Evolutionary conservation across 2,888 invertebrate genomes (phyloP).

Genomic region (Arrhopalites spinosus): DNA sequence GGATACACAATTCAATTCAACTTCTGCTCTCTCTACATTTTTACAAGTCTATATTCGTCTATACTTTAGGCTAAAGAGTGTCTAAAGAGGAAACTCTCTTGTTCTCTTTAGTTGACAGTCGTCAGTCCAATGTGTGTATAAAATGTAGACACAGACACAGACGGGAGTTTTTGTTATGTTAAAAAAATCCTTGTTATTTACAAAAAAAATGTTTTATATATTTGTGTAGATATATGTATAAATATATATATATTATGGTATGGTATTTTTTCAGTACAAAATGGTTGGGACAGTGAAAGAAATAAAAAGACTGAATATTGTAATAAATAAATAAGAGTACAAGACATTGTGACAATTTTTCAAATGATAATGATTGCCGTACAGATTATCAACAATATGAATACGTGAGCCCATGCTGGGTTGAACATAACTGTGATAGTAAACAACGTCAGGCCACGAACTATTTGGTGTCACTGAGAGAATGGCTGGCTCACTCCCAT

Average conservation of each 20-base stretch:
- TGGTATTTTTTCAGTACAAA: no score
- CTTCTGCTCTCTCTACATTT: neutral
- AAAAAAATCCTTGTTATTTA: no score
- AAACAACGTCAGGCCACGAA: slow-evolving; percentile 88
- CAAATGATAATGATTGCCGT: slow-evolving; percentile 18
- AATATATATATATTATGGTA: no score
- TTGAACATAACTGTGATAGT: slow-evolving; percentile 91
- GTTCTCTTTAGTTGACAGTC: no score
- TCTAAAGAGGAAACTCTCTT: no score
- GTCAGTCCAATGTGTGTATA: no score
- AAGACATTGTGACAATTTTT: neutral
- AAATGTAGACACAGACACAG: no score
- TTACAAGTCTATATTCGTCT: neutral
- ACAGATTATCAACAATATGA: slow-evolving; percentile 73
- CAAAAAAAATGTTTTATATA: no score
- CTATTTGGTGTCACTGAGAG: slow-evolving; percentile 83
- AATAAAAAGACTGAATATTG: slow-evolving; percentile 3
- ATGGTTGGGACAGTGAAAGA: slow-evolving; percentile 2
- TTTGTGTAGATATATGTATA: no score
- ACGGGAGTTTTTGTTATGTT: no score
- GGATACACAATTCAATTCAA: slow-evolving; percentile 6
- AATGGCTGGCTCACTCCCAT: slow-evolving; percentile 72
- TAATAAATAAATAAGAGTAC: slow-evolving; percentile 5
- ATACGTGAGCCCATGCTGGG: slow-evolving; percentile 96
- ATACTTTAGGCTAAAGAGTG: no score